phyloP scores from a whole-genome alignment of 1,140 invertebrate species.

The Macrosteles quadrilineatus region DNA sequence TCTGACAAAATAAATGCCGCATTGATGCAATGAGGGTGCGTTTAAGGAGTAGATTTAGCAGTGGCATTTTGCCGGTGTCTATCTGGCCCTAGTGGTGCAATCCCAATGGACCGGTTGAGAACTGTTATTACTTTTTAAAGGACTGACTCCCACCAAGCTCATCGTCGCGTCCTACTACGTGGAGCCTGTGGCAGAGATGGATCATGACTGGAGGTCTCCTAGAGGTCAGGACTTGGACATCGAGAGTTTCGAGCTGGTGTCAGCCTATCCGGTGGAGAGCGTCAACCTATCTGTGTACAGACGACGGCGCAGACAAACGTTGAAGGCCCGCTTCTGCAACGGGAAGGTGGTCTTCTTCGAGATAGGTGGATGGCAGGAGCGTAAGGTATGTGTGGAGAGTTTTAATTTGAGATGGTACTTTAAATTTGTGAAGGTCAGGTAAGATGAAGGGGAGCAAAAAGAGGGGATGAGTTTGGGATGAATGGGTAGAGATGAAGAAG shows the following conservation, averaged over 20 bases:
- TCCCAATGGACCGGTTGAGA: too few relatives aligned
- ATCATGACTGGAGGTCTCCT: constrained; percentile 44
- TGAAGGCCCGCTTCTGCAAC: constrained; percentile 59
- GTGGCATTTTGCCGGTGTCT: too few relatives aligned
- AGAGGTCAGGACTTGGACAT: constrained; percentile 54
- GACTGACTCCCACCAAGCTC: constrained; percentile 58
- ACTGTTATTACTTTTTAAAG: too few relatives aligned
- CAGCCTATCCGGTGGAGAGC: constrained; percentile 58
- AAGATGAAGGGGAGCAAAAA: too few relatives aligned
- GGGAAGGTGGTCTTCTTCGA: constrained; percentile 54
- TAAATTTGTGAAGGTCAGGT: not conserved
- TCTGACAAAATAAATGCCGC: too few relatives aligned
- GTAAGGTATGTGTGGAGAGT: constrained; percentile 46
- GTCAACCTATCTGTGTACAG: constrained; percentile 60
- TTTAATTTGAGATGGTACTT: not conserved
- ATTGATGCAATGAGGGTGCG: too few relatives aligned
- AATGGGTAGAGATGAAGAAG: too few relatives aligned
- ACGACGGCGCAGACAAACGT: constrained; percentile 52
- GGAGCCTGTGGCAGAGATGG: constrained; percentile 44
- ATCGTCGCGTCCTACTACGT: constrained; percentile 58
- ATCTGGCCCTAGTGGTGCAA: too few relatives aligned
- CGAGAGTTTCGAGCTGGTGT: constrained; percentile 59
- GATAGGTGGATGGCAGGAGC: constrained; percentile 50
- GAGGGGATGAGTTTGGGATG: too few relatives aligned
- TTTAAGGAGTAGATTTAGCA: too few relatives aligned